Evolutionary conservation across 2,888 invertebrate species (phyloP).

Genomic region (Empis stercorea): DNA sequence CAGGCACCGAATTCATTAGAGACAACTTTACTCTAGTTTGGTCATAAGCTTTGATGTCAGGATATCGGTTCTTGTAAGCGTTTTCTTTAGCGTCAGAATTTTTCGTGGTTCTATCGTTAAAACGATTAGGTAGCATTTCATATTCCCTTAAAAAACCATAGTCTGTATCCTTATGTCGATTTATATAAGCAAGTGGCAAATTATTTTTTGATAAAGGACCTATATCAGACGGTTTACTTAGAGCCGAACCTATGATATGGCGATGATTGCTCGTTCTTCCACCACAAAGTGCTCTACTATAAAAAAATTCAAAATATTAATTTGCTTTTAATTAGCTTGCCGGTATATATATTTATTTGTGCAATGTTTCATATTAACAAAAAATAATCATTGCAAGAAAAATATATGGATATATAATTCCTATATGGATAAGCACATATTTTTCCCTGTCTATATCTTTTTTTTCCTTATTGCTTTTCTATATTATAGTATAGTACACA

Average conservation of each 20-base stretch:
- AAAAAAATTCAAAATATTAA: constrained; percentile 2
- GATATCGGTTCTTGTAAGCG: constrained; percentile 77
- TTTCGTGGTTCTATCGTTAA: constrained; percentile 73
- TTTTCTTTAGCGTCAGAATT: constrained; percentile 80
- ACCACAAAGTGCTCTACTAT: constrained; percentile 31
- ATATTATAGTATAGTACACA: too few relatives aligned
- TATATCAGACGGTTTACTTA: constrained; percentile 64
- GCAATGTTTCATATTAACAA: too few relatives aligned
- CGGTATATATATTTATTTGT: too few relatives aligned
- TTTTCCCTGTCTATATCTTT: too few relatives aligned
- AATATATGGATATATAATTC: too few relatives aligned
- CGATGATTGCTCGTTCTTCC: constrained; percentile 42
- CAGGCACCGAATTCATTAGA: constrained; percentile 61
- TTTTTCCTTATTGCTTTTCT: too few relatives aligned
- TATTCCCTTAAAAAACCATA: constrained; percentile 86
- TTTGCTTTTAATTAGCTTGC: too few relatives aligned
- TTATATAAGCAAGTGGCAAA: constrained; percentile 62
- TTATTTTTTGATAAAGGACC: constrained; percentile 65
- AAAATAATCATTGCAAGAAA: too few relatives aligned
- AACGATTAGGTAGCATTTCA: constrained; percentile 77
- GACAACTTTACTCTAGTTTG: constrained; percentile 76
- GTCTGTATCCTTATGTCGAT: constrained; percentile 75
- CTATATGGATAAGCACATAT: too few relatives aligned
- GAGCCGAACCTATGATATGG: constrained; percentile 45
- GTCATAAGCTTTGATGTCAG: constrained; percentile 86